Conservation (phyloP, 1,140 invertebrate species). For the Neoseiulus cucumeris region DNA sequence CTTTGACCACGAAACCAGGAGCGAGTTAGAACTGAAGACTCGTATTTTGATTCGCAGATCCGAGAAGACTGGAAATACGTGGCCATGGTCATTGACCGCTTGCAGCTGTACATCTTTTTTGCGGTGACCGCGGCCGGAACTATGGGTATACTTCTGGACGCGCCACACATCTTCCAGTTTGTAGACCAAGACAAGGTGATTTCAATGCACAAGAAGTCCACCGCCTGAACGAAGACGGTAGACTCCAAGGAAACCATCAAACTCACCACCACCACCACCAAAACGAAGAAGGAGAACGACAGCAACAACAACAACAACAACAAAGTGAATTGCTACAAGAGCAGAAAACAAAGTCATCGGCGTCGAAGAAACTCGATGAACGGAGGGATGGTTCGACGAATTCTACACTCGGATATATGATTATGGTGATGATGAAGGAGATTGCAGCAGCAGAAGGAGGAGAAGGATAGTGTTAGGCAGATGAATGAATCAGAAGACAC, state of each 20-base stretch:
- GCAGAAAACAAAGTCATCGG: too few species aligned
- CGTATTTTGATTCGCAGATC: too few species aligned
- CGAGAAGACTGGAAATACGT: constrained; percentile 99
- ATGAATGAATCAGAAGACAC: too few species aligned
- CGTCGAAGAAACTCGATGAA: too few species aligned
- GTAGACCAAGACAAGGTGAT: constrained; percentile 93
- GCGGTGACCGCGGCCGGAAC: constrained; percentile 78
- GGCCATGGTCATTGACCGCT: constrained; percentile 93
- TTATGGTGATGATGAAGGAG: too few species aligned
- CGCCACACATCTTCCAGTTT: constrained; percentile 96
- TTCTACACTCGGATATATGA: too few species aligned
- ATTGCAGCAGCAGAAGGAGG: too few species aligned
- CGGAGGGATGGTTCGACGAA: too few species aligned
- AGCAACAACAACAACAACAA: not conserved
- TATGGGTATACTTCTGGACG: constrained; percentile 91
- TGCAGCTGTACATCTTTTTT: constrained; percentile 93
- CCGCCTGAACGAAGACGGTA: constrained; percentile 14
- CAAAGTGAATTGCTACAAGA: not conserved
- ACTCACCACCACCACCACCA: not conserved
- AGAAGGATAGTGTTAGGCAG: too few species aligned
- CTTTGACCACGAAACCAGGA: too few species aligned
- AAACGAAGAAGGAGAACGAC: not conserved
- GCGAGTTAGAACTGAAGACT: too few species aligned
- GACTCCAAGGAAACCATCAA: not conserved
- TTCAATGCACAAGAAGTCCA: constrained; percentile 45